Evolutionary conservation across 2,113 vertebrate species (phyloP).

Genomic region (Turdus rufiventris): DNA sequence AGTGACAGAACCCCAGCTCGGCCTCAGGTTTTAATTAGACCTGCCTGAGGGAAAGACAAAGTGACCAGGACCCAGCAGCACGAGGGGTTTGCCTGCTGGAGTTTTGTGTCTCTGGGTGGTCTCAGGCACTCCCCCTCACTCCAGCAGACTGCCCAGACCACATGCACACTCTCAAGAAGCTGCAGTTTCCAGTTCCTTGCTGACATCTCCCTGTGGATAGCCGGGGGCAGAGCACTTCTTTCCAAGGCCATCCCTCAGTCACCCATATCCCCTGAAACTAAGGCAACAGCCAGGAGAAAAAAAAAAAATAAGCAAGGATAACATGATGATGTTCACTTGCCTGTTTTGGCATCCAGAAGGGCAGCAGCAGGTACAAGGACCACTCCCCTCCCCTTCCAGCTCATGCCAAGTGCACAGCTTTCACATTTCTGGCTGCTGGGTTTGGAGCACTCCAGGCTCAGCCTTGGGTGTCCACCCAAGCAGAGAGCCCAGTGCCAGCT

Average conservation of each 20-base stretch:
- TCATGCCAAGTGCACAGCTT: too few relatives aligned
- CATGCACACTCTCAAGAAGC: accelerated
- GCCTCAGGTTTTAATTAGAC: neutral
- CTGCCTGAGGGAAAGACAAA: neutral
- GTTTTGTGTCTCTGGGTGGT: too few relatives aligned
- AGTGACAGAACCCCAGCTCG: neutral
- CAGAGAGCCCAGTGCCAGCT: too few relatives aligned
- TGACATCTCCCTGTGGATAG: neutral
- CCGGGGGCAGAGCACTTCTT: neutral
- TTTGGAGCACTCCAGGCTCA: neutral
- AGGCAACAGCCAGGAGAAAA: neutral
- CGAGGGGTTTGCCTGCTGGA: accelerated
- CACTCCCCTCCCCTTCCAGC: neutral
- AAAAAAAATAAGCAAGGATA: accelerated
- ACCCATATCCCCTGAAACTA: neutral
- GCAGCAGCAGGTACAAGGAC: neutral
- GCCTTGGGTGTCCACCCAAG: too few relatives aligned
- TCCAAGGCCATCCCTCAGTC: neutral
- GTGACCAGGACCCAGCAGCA: neutral
- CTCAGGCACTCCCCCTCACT: neutral
- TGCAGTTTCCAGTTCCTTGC: neutral
- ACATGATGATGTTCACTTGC: accelerated
- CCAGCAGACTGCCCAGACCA: neutral
- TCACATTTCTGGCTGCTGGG: neutral
- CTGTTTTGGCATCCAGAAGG: neutral